These are phyloP conservation scores for Vidua chalybeata DNA, from an alignment of 2,113 vertebrate genomes.

Conservation along the genomic window DNA sequence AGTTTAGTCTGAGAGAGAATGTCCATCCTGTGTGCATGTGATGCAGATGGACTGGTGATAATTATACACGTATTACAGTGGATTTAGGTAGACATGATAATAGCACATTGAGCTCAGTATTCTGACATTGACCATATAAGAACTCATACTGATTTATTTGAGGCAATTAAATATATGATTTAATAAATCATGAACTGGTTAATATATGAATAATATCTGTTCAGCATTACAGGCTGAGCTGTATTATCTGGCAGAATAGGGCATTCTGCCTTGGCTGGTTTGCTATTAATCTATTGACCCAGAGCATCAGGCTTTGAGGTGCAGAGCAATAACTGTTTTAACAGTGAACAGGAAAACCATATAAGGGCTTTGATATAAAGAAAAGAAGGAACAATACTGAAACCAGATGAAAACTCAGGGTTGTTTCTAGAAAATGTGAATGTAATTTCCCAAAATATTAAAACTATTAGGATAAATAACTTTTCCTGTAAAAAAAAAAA, in stretches of 20 bases:
- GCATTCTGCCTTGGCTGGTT: neutral
- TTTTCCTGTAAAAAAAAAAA: neutral
- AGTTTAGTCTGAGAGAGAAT: neutral
- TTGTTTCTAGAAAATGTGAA: neutral
- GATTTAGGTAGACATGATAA: neutral
- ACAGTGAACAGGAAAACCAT: neutral
- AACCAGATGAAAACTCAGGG: neutral
- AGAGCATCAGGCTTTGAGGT: neutral
- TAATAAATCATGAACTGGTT: neutral
- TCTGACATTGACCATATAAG: neutral
- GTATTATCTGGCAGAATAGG: neutral
- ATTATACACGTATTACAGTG: rapidly evolving
- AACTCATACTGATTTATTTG: neutral
- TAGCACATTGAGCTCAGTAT: neutral
- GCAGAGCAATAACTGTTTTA: neutral
- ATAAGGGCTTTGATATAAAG: neutral
- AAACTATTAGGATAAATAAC: neutral
- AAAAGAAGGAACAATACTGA: neutral
- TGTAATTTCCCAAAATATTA: neutral
- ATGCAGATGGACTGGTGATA: neutral
- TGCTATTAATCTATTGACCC: neutral
- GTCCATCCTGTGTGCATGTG: neutral
- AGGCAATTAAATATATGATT: neutral
- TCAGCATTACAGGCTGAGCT: neutral
- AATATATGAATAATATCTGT: neutral